Percentiles rank a stretch among this genome's conserved stretches.
Conservation (phyloP, 2,797 vertebrate genomes). For the Simalia tracyae region DNA sequence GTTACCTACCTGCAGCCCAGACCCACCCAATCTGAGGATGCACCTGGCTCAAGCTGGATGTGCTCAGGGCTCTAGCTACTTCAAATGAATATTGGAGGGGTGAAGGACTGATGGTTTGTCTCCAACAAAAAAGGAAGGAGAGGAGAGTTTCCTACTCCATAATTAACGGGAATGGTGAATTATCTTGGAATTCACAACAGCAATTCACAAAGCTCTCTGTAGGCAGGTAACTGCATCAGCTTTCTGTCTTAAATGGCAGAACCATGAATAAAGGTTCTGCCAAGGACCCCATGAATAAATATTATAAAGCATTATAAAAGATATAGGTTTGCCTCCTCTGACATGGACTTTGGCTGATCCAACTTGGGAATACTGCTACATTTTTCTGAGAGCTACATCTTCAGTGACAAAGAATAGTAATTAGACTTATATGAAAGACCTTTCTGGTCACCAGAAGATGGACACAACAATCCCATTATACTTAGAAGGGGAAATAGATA, state of each 20-base stretch:
- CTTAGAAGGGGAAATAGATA: neutral
- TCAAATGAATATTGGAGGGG: neutral
- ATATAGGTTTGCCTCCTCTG: neutral
- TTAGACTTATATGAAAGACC: neutral
- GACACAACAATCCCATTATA: neutral
- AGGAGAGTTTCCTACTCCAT: neutral
- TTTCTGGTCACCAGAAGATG: neutral
- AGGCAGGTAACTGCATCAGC: neutral
- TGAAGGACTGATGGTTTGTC: neutral
- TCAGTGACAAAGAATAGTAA: neutral
- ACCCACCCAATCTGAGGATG: neutral
- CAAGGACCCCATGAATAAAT: neutral
- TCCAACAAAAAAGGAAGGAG: neutral
- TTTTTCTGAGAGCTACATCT: neutral
- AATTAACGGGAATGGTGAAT: neutral
- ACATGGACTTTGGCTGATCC: neutral
- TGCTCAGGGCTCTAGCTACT: neutral
- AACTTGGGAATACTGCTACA: neutral
- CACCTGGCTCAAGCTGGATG: neutral
- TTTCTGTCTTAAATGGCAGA: neutral
- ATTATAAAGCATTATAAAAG: neutral
- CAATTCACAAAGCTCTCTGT: neutral
- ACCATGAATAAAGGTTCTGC: neutral
- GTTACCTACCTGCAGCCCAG: neutral
- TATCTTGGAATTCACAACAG: neutral